Conservation (phyloP, 1,140 invertebrate genomes). For the Caenorhabditis latens region DNA sequence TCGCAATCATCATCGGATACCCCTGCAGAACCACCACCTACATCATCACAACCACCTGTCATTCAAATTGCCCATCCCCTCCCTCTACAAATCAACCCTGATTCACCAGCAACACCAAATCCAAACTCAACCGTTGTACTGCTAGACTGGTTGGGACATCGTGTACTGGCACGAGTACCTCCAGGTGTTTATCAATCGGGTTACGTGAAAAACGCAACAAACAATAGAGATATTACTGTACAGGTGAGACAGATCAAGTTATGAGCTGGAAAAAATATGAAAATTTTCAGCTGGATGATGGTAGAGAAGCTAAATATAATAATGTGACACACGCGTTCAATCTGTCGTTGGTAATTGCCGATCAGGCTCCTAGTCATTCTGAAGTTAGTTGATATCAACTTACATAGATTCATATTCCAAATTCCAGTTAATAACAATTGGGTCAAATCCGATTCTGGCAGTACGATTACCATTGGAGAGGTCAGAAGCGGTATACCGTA, state of each 20-base stretch:
- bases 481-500: constrained; percentile 40
- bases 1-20: constrained; percentile 54
- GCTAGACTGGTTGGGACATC: constrained; percentile 60
- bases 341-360: constrained; percentile 58
- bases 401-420: background rate
- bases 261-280: background rate
- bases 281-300: constrained; percentile 64
- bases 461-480: constrained; percentile 51
- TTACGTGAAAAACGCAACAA: constrained; percentile 37
- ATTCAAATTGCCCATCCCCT: background rate
- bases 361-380: constrained; percentile 63
- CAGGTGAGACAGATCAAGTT: background rate
- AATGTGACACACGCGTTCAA: constrained; percentile 43
- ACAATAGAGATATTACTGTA: constrained; percentile 62
- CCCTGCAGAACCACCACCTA: constrained; percentile 6
- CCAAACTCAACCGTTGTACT: constrained; percentile 22
- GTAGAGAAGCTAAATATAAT: constrained; percentile 38
- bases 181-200: constrained; percentile 62
- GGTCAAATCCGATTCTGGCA: constrained; percentile 17
- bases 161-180: constrained; percentile 61
- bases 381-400: constrained; percentile 4
- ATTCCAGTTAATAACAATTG: constrained; percentile 13
- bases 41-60: background rate
- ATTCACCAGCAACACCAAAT: background rate
- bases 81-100: background rate